Base-by-base conservation (phyloP, 2,113 vertebrate species). In the Halcyon malimbica region DNA sequence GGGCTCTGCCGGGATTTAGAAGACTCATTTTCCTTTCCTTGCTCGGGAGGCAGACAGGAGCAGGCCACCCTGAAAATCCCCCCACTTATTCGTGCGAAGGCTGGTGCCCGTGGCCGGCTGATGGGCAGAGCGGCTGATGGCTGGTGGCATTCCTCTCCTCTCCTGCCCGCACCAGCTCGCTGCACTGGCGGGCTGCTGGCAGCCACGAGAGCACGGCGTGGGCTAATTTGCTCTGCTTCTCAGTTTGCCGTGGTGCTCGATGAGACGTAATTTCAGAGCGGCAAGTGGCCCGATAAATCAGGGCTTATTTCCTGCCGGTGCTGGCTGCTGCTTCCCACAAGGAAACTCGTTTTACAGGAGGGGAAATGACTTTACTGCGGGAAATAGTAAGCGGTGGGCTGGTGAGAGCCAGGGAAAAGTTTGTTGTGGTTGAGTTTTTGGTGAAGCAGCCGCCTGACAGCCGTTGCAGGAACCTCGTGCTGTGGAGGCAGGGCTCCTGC, bases 231-330 rank as follows among this genome's bases (percentile, higher is more conserved):
- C 88, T 90, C 21, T 6, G 16, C 57, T 91, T 26, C 94, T 68
- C 67, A 2, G 5, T 63, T 48, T 16, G 68, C 9, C 1, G 9
- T 28, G 85, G 46, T 0, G 2, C 90, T 92, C 21, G 0, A 13
- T 28, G 63, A 90, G 86, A 71, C 24, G 2, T 86, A 44, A 93
- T 93, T 94, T 81, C 86, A 54, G 89, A 83, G 73, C 9, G 0
- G 76, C 76, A 50, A 95, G 89, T 59, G 75, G 63, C 76, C 73
- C 14, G 0, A 90, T 94, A 92, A 95, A 97, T 93, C 95, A 92
- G n/a, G 79, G 71, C 83, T 93, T 35, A 83, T 94, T 93, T 93
- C 74, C 78, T 94, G 88, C 77, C 91, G 91, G 53, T 65, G 29
- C n/a, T 37, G 90, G 78, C 78, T 11, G 46, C 82, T 63, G 81